These are phyloP conservation scores for Aradus depressus DNA, from an alignment of 2,888 invertebrate species.

Conservation along the genomic window DNA sequence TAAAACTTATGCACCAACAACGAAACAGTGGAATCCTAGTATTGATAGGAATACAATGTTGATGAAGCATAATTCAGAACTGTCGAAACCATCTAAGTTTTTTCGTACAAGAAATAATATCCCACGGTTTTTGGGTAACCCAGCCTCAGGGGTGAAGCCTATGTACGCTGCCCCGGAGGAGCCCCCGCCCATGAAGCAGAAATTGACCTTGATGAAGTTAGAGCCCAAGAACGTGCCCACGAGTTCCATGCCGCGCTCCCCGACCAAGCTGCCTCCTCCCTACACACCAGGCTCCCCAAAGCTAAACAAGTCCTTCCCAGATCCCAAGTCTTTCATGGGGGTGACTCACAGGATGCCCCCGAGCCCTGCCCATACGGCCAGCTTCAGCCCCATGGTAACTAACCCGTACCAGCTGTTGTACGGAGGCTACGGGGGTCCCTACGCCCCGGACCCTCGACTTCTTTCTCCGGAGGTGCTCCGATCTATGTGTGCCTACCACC, in stretches of 20 bases:
- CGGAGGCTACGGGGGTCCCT: conserved; percentile 28
- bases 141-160: conserved; percentile 49
- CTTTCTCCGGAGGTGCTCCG: conserved; percentile 28
- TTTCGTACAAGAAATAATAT: conserved; percentile 47
- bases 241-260: conserved; percentile 19
- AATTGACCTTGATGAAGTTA: conserved; percentile 8
- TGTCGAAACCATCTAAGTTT: conserved; percentile 43
- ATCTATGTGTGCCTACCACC: conserved; percentile 32
- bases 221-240: conserved; percentile 11
- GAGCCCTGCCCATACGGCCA: conserved; percentile 21
- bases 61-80: conserved; percentile 36
- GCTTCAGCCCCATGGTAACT: conserved; percentile 20
- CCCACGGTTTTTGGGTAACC: conserved; percentile 46
- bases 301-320: conserved; percentile 18
- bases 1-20: conserved; percentile 47
- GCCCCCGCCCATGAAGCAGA: conserved; percentile 16
- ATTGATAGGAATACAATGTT: conserved; percentile 40
- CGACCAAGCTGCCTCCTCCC: conserved; percentile 28
- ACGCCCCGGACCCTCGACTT: conserved; percentile 21
- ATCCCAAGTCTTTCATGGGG: conserved; percentile 7
- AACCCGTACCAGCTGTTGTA: conserved; percentile 30
- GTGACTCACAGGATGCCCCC: conserved; percentile 21
- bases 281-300: conserved; percentile 28
- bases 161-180: conserved; percentile 42
- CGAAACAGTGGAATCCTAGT: conserved; percentile 50